phyloP scores from a whole-genome alignment of 2,113 vertebrate species.

The Gasterosteus nipponicus region DNA sequence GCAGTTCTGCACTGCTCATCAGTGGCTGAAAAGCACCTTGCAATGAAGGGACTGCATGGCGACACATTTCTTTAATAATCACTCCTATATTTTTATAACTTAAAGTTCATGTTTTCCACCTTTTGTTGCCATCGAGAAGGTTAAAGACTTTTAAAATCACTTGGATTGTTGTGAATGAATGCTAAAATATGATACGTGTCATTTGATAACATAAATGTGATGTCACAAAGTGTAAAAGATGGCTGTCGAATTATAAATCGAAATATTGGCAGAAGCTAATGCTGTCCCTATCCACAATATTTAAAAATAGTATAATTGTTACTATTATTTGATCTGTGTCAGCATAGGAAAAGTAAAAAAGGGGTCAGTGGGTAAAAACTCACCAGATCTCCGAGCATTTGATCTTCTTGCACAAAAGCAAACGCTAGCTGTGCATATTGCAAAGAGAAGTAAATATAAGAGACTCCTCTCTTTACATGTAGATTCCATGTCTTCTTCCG shows the following conservation, averaged over 20 bases:
- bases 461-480: slow-evolving; percentile 64
- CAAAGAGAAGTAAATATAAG: slow-evolving; percentile 76
- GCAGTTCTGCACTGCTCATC: background rate
- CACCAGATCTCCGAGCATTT: slow-evolving; percentile 86
- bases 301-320: background rate
- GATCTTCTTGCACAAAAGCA: slow-evolving; percentile 72
- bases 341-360: background rate
- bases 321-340: background rate
- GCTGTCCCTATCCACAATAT: background rate
- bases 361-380: slow-evolving; percentile 49
- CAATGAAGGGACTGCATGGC: background rate
- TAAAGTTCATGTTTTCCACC: background rate
- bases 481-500: slow-evolving; percentile 79
- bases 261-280: background rate
- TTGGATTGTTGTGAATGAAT: background rate
- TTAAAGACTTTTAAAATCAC: background rate
- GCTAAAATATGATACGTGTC: background rate
- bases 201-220: background rate
- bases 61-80: background rate
- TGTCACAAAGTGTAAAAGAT: slow-evolving; percentile 13
- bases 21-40: background rate
- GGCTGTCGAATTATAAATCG: slow-evolving; percentile 29
- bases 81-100: background rate
- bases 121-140: background rate
- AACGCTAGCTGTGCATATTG: slow-evolving; percentile 73